phyloP scores from a whole-genome alignment of 2,113 vertebrate species.

The mouse (Mus musculus) region DNA sequence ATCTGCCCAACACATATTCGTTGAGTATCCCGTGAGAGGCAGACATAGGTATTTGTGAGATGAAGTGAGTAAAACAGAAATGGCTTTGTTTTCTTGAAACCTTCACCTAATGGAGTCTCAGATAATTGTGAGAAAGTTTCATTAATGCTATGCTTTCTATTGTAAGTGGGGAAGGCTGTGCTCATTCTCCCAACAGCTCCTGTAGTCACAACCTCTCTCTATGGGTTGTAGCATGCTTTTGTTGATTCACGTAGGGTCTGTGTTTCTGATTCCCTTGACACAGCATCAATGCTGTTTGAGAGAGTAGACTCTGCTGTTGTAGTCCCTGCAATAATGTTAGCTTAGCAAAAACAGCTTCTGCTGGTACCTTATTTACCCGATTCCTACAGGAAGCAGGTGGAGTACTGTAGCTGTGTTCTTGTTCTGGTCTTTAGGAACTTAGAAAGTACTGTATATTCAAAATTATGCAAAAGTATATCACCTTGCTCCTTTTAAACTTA shows the following conservation, averaged over 20 bases:
- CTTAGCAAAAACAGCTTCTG: background rate
- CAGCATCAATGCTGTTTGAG: background rate
- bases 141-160: slow-evolving; percentile 2
- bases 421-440: background rate
- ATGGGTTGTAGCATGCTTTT: background rate
- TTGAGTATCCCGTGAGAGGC: background rate
- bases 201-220: background rate
- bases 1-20: background rate
- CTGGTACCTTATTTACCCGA: background rate
- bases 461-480: background rate
- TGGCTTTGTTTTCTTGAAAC: background rate
- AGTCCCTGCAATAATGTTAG: background rate
- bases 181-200: background rate
- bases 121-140: background rate
- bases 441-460: background rate
- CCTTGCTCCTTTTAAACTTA: background rate
- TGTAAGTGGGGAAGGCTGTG: background rate
- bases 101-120: background rate
- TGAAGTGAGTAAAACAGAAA: slow-evolving; percentile 12
- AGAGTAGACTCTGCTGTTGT: background rate
- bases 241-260: background rate
- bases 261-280: slow-evolving; percentile 24
- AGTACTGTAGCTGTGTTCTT: background rate
- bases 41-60: background rate
- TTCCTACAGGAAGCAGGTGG: background rate